Percentiles rank a stretch among this genome's conserved stretches.
phyloP scores from a whole-genome alignment of 2,888 invertebrate species.

The Formica aserva region DNA sequence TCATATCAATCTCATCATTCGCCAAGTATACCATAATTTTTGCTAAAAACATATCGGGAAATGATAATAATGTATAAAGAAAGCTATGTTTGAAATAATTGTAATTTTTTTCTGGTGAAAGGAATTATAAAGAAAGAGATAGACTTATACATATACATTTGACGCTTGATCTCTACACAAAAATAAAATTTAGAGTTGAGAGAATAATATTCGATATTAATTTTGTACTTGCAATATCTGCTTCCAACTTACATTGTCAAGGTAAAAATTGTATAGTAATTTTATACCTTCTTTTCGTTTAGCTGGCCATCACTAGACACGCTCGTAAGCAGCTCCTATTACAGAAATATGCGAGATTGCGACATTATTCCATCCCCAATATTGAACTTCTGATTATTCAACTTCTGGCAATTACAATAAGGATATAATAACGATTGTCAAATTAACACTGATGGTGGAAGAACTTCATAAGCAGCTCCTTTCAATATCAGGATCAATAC shows the following conservation, averaged over 20 bases:
- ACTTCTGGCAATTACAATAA: slow-evolving; percentile 35
- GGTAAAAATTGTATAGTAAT: slow-evolving; percentile 59
- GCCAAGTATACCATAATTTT: slow-evolving; percentile 2
- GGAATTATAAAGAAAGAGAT: neutral
- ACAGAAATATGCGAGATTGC: slow-evolving; percentile 71
- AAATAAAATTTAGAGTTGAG: slow-evolving; percentile 2
- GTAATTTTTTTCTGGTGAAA: neutral
- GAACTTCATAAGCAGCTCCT: slow-evolving; percentile 35
- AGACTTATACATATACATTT: neutral
- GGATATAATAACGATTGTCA: slow-evolving; percentile 27
- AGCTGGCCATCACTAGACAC: slow-evolving; percentile 66
- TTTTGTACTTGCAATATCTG: slow-evolving; percentile 37
- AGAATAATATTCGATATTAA: slow-evolving; percentile 8
- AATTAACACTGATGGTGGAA: slow-evolving; percentile 30
- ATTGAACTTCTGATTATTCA: slow-evolving; percentile 27
- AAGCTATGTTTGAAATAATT: slow-evolving; percentile 15
- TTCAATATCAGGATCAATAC: slow-evolving; percentile 34
- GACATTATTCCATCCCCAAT: slow-evolving; percentile 59
- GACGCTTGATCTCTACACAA: neutral
- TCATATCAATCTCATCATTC: slow-evolving; percentile 13
- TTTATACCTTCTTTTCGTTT: slow-evolving; percentile 74
- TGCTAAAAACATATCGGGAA: neutral
- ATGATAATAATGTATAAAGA: slow-evolving; percentile 10
- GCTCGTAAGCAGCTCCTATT: slow-evolving; percentile 71
- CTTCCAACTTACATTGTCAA: slow-evolving; percentile 62